Evolutionary conservation across 2,797 vertebrate species (phyloP), one percentile per base, ranked within the genome.

Genomic region (Iguana delicatissima): DNA sequence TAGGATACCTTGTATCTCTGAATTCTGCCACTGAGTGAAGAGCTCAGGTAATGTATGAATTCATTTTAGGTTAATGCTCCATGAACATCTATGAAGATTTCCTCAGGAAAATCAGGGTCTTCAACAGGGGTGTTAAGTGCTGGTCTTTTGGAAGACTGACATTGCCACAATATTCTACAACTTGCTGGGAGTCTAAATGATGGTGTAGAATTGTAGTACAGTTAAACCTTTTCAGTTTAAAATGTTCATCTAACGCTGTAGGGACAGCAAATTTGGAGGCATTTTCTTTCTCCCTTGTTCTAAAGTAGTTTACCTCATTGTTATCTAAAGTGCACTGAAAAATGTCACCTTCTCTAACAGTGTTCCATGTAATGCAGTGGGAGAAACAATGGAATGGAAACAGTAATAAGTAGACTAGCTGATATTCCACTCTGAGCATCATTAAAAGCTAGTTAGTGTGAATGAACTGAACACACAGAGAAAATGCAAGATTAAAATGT

Each of bases 161-260:
- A 77, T 10, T 46, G 42, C 73, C 35, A 74, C 32, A 38, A 38
- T 38, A 18, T 38, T 6, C n/a, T 74, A 35, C n/a, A 74, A n/a
- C 18, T n/a, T 74, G 73, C 52, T 64, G 18, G 22, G 73, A 74
- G 8, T 18, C 3, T 16, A 38, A n/a, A 32, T 74, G 72, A 74
- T n/a, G 32, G 12, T 32, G 10, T n/a, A 73, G 69, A 32, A 32
- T 13, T 73, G 32, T 9, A 73, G 13, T 10, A 32, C 35, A 73
- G 32, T 4, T 24, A 52, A 94, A 76, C 32, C 38, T 52, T 87
- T 95, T 12, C 67, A 69, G 79, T 0, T 0, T 80, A 67, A 67
- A 86, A 24, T 6, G 85, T 85, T 89, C 6, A 80, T 35, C 79
- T 55, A 59, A 90, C 38, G 82, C 22, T 82, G 42, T 46, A 46